Evolutionary conservation across 2,797 vertebrate species (phyloP).

Genomic region (Eulemur coronatus): DNA sequence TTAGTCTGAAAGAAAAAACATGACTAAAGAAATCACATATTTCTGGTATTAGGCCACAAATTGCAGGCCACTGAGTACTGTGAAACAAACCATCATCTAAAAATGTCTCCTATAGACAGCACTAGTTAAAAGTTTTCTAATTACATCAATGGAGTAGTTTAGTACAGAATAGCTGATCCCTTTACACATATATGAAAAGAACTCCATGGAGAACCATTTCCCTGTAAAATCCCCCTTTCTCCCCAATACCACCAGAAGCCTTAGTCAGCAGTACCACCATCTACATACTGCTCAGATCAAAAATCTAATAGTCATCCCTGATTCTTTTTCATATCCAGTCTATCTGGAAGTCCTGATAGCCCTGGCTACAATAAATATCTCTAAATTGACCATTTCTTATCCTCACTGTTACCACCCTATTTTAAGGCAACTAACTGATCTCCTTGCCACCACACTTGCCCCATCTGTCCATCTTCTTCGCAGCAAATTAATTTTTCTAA

Average conservation of each 20-base stretch:
- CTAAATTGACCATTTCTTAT: neutral
- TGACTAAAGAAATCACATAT: neutral
- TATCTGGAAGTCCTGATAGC: neutral
- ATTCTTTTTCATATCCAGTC: neutral
- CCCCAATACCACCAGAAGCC: neutral
- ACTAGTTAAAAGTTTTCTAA: neutral
- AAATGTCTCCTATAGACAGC: neutral
- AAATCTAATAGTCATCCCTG: neutral
- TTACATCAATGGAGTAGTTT: neutral
- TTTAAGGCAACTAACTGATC: neutral
- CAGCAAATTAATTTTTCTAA: neutral
- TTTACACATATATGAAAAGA: neutral
- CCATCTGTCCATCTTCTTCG: neutral
- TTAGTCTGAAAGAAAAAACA: neutral
- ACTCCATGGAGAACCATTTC: neutral
- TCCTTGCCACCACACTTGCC: neutral
- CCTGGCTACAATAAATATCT: neutral
- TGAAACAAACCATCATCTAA: neutral
- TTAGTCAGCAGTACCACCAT: neutral
- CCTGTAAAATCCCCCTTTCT: neutral
- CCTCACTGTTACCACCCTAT: too few relatives aligned
- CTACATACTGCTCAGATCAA: neutral
- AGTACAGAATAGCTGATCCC: neutral
- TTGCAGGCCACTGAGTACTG: neutral
- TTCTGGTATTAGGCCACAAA: neutral